Evolutionary conservation across 2,888 invertebrate species (phyloP).

Genomic region (Eupithecia exiguata): DNA sequence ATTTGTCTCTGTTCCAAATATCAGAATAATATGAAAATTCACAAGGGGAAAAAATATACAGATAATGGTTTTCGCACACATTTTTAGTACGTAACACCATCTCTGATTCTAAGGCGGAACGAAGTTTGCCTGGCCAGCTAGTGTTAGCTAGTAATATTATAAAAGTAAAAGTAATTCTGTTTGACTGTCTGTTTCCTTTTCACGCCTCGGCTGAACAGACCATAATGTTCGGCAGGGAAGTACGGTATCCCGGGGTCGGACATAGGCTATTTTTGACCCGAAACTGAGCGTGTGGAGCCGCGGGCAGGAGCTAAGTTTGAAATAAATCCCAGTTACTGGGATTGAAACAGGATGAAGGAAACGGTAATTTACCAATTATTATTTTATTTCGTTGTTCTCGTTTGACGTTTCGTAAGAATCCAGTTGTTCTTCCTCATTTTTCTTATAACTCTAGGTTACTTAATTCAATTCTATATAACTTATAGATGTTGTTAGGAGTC

Average conservation of each 20-base stretch:
- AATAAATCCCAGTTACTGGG: neutral
- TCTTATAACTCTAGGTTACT: neutral
- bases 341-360: neutral
- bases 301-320: neutral
- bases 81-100: no score
- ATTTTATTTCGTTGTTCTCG: neutral
- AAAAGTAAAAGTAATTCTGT: no score
- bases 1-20: no score
- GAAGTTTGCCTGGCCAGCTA: no score
- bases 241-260: neutral
- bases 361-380: neutral
- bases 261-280: no score
- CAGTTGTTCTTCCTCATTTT: neutral
- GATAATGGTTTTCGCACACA: no score
- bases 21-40: no score
- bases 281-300: no score
- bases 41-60: no score
- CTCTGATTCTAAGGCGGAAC: no score
- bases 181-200: neutral
- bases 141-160: no score
- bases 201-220: neutral
- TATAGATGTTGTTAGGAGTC: neutral
- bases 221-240: neutral
- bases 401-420: neutral
- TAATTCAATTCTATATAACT: no score